phyloP scores from a whole-genome alignment of 2,113 vertebrate species.

The Grus americana region DNA sequence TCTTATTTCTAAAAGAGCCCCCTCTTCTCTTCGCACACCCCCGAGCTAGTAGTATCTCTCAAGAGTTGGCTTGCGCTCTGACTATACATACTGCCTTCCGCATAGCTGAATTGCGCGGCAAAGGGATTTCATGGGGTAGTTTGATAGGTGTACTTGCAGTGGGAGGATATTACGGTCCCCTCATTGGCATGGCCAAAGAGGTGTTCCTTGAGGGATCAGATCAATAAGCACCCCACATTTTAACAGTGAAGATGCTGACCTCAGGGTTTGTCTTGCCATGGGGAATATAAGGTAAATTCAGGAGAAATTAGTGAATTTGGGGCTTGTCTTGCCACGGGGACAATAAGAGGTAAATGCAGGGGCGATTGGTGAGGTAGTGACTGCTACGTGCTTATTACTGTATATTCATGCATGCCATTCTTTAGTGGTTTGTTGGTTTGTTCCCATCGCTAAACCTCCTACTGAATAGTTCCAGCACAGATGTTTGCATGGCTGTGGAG shows the following conservation, averaged over 20 bases:
- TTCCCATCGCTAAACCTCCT: conserved; percentile 48
- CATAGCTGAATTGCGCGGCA: neutral
- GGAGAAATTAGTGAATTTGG: neutral
- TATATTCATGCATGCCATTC: conserved; percentile 29
- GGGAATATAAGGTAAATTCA: neutral
- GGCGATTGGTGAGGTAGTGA: neutral
- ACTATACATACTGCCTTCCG: neutral
- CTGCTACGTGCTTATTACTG: conserved; percentile 16
- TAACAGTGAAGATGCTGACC: neutral
- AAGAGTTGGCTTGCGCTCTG: neutral
- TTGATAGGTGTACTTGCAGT: neutral
- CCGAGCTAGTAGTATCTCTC: neutral
- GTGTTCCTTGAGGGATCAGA: neutral
- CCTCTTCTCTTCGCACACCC: neutral
- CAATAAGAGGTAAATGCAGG: neutral
- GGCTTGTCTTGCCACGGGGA: neutral
- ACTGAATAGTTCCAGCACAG: conserved; percentile 46
- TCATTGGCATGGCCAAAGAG: neutral
- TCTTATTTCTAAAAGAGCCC: neutral
- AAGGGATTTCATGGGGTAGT: neutral
- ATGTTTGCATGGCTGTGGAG: conserved; percentile 35
- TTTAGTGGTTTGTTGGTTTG: conserved; percentile 45
- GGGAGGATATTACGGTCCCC: neutral
- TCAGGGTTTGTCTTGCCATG: neutral
- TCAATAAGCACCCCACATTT: neutral